Evolutionary conservation across 2,797 vertebrate genomes (phyloP).

Genomic region (Crax fasciolata): DNA sequence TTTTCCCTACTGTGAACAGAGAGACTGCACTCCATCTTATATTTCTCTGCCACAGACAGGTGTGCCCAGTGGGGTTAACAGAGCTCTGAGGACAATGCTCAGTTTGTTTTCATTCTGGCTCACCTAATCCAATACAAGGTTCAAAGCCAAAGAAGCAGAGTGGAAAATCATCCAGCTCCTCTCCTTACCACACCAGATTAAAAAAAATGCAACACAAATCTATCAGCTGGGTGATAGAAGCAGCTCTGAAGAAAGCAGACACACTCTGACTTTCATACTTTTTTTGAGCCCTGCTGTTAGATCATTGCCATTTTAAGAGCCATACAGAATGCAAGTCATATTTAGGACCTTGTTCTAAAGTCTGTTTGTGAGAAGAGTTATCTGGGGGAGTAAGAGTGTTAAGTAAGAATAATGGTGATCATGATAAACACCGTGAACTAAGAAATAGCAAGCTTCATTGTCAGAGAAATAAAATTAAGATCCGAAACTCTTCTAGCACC

Average conservation of each 20-base stretch:
- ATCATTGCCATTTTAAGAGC: background rate
- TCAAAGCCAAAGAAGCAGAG: background rate
- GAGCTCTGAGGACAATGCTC: background rate
- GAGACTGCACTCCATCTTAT: background rate
- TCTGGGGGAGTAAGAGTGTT: background rate
- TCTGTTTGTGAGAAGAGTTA: background rate
- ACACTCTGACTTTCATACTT: background rate
- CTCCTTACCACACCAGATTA: background rate
- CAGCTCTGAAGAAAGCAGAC: background rate
- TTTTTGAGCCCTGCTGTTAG: background rate
- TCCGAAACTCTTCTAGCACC: background rate
- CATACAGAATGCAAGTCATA: background rate
- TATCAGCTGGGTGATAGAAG: background rate
- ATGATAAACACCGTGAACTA: background rate
- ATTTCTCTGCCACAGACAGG: background rate
- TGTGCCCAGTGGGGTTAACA: background rate
- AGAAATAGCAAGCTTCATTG: background rate
- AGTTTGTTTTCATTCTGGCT: rapidly evolving
- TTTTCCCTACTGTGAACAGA: background rate
- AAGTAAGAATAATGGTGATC: background rate
- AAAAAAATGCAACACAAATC: background rate
- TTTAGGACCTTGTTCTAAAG: background rate
- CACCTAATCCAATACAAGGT: rapidly evolving
- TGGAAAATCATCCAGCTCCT: background rate
- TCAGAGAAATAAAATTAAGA: background rate